A percentile compares a stretch with the other conserved stretches of the same genome.
Evolutionary conservation across 2,888 invertebrate genomes (phyloP).

Genomic region (Archips xylosteana): DNA sequence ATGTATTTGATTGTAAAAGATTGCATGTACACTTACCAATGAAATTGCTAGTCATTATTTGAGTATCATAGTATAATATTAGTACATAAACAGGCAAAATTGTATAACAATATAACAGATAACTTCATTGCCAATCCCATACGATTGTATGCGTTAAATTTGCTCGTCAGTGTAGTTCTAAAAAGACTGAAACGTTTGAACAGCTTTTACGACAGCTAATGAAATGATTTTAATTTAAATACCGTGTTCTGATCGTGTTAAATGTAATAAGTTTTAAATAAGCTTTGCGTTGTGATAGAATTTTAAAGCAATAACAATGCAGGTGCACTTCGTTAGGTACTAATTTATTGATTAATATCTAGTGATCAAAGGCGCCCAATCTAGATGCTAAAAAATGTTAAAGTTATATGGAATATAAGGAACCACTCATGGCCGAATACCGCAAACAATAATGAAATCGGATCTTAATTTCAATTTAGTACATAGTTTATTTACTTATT

Average conservation of each 20-base stretch:
- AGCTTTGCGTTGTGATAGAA: slow-evolving; percentile 17
- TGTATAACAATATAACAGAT: too few relatives aligned
- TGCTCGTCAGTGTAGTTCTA: too few relatives aligned
- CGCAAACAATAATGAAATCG: too few relatives aligned
- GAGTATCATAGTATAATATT: too few relatives aligned
- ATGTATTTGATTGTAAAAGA: too few relatives aligned
- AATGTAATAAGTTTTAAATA: slow-evolving; percentile 12
- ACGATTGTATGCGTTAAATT: too few relatives aligned
- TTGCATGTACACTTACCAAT: too few relatives aligned
- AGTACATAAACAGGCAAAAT: too few relatives aligned
- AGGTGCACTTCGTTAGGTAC: slow-evolving; percentile 33
- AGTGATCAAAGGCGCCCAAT: slow-evolving; percentile 17
- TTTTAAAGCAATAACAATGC: slow-evolving; percentile 38
- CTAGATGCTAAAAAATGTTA: slow-evolving; percentile 15
- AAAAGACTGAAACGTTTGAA: background rate
- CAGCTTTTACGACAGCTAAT: slow-evolving; percentile 24
- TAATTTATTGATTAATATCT: slow-evolving; percentile 40
- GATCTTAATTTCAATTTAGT: too few relatives aligned
- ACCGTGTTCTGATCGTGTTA: slow-evolving; percentile 34
- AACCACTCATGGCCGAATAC: background rate
- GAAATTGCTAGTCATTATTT: too few relatives aligned
- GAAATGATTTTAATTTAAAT: slow-evolving; percentile 36
- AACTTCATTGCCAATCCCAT: too few relatives aligned
- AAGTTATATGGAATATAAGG: background rate
- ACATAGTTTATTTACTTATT: too few relatives aligned